These are phyloP conservation scores for Nymphalis urticae DNA, from an alignment of 2,888 invertebrate genomes.

Conservation along the genomic window DNA sequence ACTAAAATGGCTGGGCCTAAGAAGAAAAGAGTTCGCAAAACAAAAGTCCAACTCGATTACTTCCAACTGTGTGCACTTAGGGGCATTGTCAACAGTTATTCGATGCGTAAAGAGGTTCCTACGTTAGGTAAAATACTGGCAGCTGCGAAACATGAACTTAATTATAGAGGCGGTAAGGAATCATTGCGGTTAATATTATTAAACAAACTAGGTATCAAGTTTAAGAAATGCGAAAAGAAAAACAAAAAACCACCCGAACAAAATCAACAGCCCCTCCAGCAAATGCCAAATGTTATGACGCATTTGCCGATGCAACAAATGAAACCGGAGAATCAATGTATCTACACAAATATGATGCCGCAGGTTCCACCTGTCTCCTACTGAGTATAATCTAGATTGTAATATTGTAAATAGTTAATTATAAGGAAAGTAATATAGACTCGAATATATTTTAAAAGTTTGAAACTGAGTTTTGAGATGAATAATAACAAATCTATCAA, in stretches of 20 bases:
- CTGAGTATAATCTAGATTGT: constrained; percentile 38
- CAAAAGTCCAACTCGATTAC: constrained; percentile 73
- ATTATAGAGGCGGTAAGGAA: constrained; percentile 72
- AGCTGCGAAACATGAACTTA: constrained; percentile 68
- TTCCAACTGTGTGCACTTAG: constrained; percentile 71
- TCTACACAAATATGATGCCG: constrained; percentile 70
- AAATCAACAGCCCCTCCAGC: constrained; percentile 43
- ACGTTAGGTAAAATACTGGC: constrained; percentile 72
- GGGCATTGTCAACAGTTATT: constrained; percentile 71
- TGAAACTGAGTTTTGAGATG: no score
- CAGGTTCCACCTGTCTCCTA: constrained; percentile 73
- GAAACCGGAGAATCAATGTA: constrained; percentile 71
- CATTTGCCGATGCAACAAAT: constrained; percentile 48
- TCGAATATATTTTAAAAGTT: background rate
- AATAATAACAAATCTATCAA: no score
- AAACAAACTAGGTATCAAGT: constrained; percentile 75
- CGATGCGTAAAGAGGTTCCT: constrained; percentile 70
- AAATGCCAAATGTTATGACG: constrained; percentile 47
- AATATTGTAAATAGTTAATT: constrained; percentile 2
- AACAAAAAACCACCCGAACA: constrained; percentile 68
- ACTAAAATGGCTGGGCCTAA: constrained; percentile 74
- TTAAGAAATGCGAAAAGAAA: constrained; percentile 76
- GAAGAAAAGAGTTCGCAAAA: constrained; percentile 72
- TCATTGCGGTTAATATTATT: constrained; percentile 70
- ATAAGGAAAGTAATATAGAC: background rate